phyloP scores from a whole-genome alignment of 1,140 invertebrate genomes.

The Drosophila chauvacae region DNA sequence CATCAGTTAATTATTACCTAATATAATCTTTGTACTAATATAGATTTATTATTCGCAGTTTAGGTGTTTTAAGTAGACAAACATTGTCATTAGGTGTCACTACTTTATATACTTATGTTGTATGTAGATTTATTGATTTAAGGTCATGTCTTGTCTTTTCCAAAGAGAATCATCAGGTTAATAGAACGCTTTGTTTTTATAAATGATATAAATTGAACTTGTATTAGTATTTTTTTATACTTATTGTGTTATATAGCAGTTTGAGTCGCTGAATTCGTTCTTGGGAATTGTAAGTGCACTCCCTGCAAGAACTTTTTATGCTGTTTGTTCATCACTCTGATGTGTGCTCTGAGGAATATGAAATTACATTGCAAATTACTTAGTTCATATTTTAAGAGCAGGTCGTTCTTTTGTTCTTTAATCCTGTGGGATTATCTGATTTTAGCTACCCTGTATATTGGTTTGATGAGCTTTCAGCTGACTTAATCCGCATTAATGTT shows the following conservation, averaged over 20 bases:
- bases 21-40: not conserved
- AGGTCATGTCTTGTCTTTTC: not conserved
- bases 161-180: not conserved
- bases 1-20: not conserved
- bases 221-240: not conserved
- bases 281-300: not conserved
- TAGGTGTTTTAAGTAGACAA: no score
- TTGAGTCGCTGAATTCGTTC: not conserved
- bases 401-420: not conserved
- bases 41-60: no score
- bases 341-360: not conserved
- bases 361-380: no score
- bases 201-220: no score
- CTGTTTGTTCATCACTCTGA: not conserved
- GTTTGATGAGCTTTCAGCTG: not conserved
- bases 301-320: not conserved
- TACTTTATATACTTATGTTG: not conserved
- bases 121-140: not conserved
- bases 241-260: not conserved
- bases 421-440: not conserved
- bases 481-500: not conserved
- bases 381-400: not conserved
- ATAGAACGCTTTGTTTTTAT: not conserved
- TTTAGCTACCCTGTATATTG: not conserved
- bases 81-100: not conserved